Percentiles rank a stretch among this genome's conserved stretches.
These are phyloP conservation scores for Heteropelma amictum DNA, from an alignment of 2,888 invertebrate species.

Conservation along the genomic window DNA sequence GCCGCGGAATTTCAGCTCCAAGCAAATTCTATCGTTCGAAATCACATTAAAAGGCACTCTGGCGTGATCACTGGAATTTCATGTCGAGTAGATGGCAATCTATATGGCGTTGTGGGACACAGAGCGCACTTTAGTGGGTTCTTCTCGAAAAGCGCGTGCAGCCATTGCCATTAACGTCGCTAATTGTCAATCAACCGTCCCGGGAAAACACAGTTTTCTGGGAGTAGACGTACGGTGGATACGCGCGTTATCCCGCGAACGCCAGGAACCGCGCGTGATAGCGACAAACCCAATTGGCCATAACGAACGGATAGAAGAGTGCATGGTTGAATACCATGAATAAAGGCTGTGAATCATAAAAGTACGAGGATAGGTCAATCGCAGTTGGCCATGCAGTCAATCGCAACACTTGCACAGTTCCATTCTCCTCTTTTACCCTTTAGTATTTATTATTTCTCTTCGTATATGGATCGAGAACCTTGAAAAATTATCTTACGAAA, in stretches of 20 bases:
- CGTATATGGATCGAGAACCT: too few relatives aligned
- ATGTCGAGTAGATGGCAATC: constrained; percentile 27
- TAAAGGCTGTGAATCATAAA: constrained; percentile 2
- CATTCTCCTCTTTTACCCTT: too few relatives aligned
- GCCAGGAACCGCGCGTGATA: constrained; percentile 16
- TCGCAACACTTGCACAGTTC: too few relatives aligned
- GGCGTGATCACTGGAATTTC: constrained; percentile 22
- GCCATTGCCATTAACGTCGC: constrained; percentile 34
- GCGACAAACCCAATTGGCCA: constrained; percentile 5
- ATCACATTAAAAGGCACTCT: constrained; percentile 47
- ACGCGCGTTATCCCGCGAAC: constrained; percentile 15
- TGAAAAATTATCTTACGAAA: too few relatives aligned
- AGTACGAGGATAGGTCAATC: constrained; percentile 3
- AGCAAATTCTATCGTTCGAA: constrained; percentile 31
- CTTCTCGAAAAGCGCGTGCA: constrained; percentile 28
- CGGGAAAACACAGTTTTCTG: too few relatives aligned
- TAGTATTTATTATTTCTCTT: too few relatives aligned
- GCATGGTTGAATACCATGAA: neutral
- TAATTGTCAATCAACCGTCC: constrained; percentile 42
- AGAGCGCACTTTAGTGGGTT: constrained; percentile 35
- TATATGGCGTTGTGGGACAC: constrained; percentile 2
- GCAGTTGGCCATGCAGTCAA: too few relatives aligned
- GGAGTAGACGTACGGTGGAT: constrained; percentile 15
- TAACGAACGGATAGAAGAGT: constrained; percentile 4
- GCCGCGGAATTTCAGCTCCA: neutral